Base-by-base conservation (phyloP, 2,113 vertebrate genomes). In the Anarhynchus alexandrinus region DNA sequence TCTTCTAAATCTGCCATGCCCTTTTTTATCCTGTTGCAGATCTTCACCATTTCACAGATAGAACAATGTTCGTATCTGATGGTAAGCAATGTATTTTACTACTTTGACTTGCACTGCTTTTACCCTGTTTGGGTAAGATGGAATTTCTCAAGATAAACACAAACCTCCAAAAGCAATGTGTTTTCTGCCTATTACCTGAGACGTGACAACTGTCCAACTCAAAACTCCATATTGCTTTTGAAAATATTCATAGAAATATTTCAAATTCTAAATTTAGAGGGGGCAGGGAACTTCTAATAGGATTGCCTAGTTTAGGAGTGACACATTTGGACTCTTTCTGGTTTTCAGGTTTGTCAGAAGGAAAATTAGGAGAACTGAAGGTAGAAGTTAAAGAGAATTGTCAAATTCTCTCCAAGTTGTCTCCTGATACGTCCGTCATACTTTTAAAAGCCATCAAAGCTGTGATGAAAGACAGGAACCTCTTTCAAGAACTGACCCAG, bases 361-460 rank as follows among this genome's bases (percentile, higher is more conserved):
- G 34, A 52, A 40, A 34, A 25, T n/a, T n/a, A 15, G 11, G 7
- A 40, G 1, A 0, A 3, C 25, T 95, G 49, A 1, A 23, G 57
- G 2, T 0, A 15, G 95, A 97, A 80, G 27, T 91, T 13, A 3
- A 16, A 30, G 1, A 8, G 2, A 12, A 19, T 16, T 91, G 32
- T 12, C 1, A 2, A 2, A 12, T 55, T 11, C 59, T 97, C 51
- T 2, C 43, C 1, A 0, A 4, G 1, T 13, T 94, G n/a, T 22
- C 93, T 70, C 8, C 27, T 16, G 23, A 79, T 9, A 26, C 64
- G 43, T 3, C 2, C 2, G 1, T 4, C 47, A 1, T 10, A 2
- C 3, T 94, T 72, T 54, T 94, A 45, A 86, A 70, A 54, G 65
- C 74, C 86, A 76, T 96, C 80, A 86, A 91, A 95, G 90, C 82